Conservation (phyloP, 2,113 vertebrate species). For the Phrynosoma platyrhinos region DNA sequence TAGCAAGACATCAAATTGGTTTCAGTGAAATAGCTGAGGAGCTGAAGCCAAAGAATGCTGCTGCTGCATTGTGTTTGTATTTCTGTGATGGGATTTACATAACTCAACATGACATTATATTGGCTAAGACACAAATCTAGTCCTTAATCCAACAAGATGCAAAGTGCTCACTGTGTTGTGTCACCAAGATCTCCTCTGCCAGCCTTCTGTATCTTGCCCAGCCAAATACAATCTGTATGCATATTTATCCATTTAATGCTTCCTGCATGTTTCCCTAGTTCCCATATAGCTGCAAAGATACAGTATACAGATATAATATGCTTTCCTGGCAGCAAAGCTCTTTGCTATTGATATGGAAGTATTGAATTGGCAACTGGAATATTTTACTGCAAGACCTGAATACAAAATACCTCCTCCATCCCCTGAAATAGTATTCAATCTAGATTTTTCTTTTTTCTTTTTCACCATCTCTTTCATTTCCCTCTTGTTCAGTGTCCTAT, state of each 20-base stretch:
- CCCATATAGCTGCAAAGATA: conserved; percentile 34
- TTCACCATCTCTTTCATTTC: conserved; percentile 34
- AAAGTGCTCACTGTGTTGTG: conserved; percentile 67
- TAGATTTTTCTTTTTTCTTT: conserved; percentile 37
- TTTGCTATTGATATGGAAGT: conserved; percentile 20
- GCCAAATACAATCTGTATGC: conserved; percentile 53
- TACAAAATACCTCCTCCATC: neutral
- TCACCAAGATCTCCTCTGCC: conserved; percentile 72
- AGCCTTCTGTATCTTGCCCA: conserved; percentile 56
- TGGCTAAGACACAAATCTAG: conserved; percentile 78
- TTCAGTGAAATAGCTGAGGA: conserved; percentile 69
- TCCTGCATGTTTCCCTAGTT: conserved; percentile 46
- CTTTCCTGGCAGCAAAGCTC: conserved; percentile 16
- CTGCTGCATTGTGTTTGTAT: conserved; percentile 78
- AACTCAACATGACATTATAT: conserved; percentile 83
- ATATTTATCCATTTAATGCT: conserved; percentile 66
- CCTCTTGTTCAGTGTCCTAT: conserved; percentile 36
- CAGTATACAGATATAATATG: conserved; percentile 38
- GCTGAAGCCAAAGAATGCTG: conserved; percentile 61
- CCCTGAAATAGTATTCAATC: neutral
- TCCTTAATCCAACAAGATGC: conserved; percentile 78
- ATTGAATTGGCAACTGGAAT: neutral
- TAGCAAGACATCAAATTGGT: conserved; percentile 70
- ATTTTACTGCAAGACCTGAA: conserved; percentile 34
- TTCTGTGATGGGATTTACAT: conserved; percentile 81